These are phyloP conservation scores for Empidonax alnorum DNA, from an alignment of 2,113 vertebrate genomes.

Conservation along the genomic window DNA sequence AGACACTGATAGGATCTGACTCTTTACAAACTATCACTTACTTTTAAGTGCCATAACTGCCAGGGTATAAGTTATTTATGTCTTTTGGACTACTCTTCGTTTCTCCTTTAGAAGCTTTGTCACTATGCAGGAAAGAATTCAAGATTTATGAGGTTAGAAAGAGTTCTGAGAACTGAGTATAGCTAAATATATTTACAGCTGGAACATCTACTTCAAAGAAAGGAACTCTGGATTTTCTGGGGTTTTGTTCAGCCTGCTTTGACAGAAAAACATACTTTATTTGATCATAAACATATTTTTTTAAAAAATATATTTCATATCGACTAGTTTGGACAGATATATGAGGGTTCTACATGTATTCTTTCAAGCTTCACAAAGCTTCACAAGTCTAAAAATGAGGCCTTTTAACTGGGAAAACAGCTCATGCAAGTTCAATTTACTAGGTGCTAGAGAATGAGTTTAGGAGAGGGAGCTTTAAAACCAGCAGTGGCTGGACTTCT, in stretches of 20 bases:
- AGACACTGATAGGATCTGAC: slow-evolving; percentile 3
- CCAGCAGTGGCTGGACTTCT: neutral
- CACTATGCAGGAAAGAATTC: slow-evolving; percentile 1
- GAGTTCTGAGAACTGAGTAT: neutral
- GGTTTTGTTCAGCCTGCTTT: neutral
- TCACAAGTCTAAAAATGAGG: neutral
- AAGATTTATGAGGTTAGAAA: slow-evolving; percentile 55
- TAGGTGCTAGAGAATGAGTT: neutral
- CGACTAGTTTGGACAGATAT: neutral
- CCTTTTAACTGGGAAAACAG: neutral
- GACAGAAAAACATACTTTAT: neutral
- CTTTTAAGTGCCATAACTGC: slow-evolving; percentile 34
- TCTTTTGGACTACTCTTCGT: slow-evolving; percentile 17
- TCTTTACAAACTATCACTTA: slow-evolving; percentile 50
- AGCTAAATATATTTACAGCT: neutral
- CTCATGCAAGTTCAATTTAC: neutral
- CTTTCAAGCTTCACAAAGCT: neutral
- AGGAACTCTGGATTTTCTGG: neutral
- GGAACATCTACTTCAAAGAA: neutral
- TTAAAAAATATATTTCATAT: neutral
- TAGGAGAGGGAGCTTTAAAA: neutral
- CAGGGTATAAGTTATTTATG: slow-evolving; percentile 38
- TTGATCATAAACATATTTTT: neutral
- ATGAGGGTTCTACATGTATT: neutral
- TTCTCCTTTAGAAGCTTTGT: neutral